These are phyloP conservation scores for Philereme vetulata DNA, from an alignment of 2,888 invertebrate species.

Conservation along the genomic window DNA sequence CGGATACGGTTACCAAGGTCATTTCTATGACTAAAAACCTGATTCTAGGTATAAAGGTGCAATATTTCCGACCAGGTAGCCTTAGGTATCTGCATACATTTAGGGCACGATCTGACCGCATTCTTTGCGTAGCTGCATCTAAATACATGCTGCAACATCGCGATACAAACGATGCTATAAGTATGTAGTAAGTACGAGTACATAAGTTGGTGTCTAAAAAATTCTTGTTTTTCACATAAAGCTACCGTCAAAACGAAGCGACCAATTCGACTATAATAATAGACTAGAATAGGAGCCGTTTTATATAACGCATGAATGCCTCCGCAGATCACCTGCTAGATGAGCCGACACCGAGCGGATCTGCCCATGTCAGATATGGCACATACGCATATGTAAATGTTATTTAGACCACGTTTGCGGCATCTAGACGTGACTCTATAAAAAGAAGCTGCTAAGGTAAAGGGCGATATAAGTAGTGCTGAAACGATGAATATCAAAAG, in stretches of 20 bases:
- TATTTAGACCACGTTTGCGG: no score
- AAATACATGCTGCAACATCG: conserved; percentile 26
- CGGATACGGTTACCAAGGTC: conserved; percentile 24
- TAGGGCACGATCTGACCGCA: conserved; percentile 49
- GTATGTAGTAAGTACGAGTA: conserved; percentile 36
- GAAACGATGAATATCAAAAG: no score
- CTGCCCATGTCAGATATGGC: no score
- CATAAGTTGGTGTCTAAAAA: conserved; percentile 51
- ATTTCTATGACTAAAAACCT: conserved; percentile 13
- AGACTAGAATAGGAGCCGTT: no score
- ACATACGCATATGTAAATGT: no score
- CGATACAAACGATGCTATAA: conserved; percentile 25
- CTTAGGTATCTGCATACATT: conserved; percentile 26
- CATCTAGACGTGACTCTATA: no score
- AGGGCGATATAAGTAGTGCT: no score
- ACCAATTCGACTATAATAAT: no score
- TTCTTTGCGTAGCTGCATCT: conserved; percentile 32
- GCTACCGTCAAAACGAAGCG: conserved; percentile 2
- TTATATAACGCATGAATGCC: no score
- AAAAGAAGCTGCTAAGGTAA: no score
- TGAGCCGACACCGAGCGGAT: no score
- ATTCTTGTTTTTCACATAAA: conserved; percentile 51
- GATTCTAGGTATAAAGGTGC: conserved; percentile 15
- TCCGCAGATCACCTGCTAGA: no score
- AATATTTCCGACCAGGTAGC: conserved; percentile 9